A percentile compares a stretch with the other conserved stretches of the same genome.
These are phyloP conservation scores for Decapterus maruadsi DNA, from an alignment of 2,797 vertebrate genomes.

Conservation along the genomic window DNA sequence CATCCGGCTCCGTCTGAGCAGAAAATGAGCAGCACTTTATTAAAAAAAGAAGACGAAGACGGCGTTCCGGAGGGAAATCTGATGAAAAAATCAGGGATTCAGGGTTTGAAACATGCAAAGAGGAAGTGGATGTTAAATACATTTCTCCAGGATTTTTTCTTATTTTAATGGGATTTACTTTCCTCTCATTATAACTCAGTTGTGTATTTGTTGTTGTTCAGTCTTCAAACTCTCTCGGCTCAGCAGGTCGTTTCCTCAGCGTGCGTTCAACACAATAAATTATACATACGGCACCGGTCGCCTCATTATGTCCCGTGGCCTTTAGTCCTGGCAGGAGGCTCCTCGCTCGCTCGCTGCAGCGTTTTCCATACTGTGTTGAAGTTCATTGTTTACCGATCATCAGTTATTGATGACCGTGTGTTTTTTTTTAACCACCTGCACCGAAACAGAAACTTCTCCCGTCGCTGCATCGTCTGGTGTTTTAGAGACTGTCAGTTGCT, in stretches of 20 bases:
- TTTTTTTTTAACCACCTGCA: too few species aligned
- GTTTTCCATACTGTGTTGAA: background rate
- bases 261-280: conserved; percentile 36
- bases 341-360: background rate
- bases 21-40: conserved; percentile 9
- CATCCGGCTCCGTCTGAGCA: background rate
- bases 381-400: conserved; percentile 1
- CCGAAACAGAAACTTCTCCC: too few species aligned
- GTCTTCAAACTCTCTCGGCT: background rate
- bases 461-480: too few species aligned
- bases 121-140: background rate
- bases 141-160: background rate
- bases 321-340: conserved; percentile 31
- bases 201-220: conserved; percentile 38
- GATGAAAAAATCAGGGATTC: background rate
- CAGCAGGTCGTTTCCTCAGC: conserved; percentile 18
- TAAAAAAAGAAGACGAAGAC: background rate
- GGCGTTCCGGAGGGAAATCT: conserved; percentile 9
- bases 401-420: conserved; percentile 15
- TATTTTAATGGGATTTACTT: background rate
- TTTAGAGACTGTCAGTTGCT: too few species aligned
- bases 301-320: conserved; percentile 52
- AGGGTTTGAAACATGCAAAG: background rate
- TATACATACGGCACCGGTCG: conserved; percentile 25
- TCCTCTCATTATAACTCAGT: conserved; percentile 14